Evolutionary conservation across 2,797 vertebrate species (phyloP).

Genomic region (Danio kyathit): DNA sequence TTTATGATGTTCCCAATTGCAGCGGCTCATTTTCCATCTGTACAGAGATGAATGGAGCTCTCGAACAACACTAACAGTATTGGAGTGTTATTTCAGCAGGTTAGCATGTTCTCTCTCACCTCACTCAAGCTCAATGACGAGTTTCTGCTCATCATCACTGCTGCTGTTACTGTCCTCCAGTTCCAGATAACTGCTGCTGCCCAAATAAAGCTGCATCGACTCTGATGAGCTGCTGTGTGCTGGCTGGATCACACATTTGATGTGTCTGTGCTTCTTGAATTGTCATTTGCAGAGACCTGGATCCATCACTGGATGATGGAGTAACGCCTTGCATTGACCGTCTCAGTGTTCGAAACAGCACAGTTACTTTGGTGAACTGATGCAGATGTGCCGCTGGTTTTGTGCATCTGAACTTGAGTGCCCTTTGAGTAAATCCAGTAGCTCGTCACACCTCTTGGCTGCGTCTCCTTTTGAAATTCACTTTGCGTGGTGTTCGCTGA

Average conservation of each 20-base stretch:
- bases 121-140: constrained; percentile 80
- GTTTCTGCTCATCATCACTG: constrained; percentile 81
- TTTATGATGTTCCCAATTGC: not conserved
- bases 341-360: not conserved
- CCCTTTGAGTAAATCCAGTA: constrained; percentile 28
- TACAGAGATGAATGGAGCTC: not conserved
- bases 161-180: constrained; percentile 75
- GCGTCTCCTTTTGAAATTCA: constrained; percentile 43
- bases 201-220: constrained; percentile 24
- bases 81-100: not conserved
- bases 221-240: constrained; percentile 27
- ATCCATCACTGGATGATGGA: not conserved
- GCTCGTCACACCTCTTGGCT: not conserved
- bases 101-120: not conserved
- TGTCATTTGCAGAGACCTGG: not conserved
- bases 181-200: constrained; percentile 66
- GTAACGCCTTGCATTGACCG: constrained; percentile 10
- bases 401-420: constrained; percentile 15
- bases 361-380: not conserved
- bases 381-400: constrained; percentile 7
- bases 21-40: not conserved
- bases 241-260: constrained; percentile 14
- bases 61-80: not conserved
- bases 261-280: constrained; percentile 22
- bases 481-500: constrained; percentile 36